Base-by-base conservation (phyloP, 2,888 invertebrate genomes). In the Amorpha juglandis region DNA sequence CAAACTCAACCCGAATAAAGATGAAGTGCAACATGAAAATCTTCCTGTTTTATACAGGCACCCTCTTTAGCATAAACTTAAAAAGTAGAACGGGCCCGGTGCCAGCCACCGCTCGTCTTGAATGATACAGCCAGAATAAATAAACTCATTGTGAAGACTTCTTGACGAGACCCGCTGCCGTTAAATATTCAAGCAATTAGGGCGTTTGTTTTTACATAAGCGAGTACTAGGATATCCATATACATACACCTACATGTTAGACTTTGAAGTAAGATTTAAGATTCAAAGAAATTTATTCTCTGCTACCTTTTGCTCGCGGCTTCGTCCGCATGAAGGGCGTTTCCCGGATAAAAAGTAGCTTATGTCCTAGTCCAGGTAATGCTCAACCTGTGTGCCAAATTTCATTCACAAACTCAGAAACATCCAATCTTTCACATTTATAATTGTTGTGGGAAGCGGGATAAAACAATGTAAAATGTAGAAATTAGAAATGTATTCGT, bases 181-280 rank as follows among this genome's bases (percentile, higher is more conserved):
- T 71, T 84, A 83, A 75, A 79, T 84, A 86, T 87, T 85, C 84
- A 81, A 80, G 79, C 83, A 84, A 87, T 85, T 83, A 85, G 72
- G 74, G 70, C 62, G 16, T 67, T 67, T 69, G 71, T 72, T 64
- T n/a, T 35, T 64, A 63, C 12, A 42, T 35, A 51, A 42, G 35
- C 52, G 51, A 42, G 45, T 51, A 50, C 19, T 19, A 50, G 50
- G 50, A 50, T 50, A 50, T 19, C 50, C 50, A n/a, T 50, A 9
- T 50, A 1, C 45, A 1, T 27, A 27, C 4, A 27, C 1, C 2
- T 27, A 27, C 27, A 27, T 4, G n/a, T n/a, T n/a, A n/a, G n/a
- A n/a, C 27, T 27, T 27, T 27, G 1, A n/a, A n/a, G n/a, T n/a
- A 27, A 27, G 2, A 3, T 27, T 27, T 4, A 27, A 27, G 27